Percentiles rank a stretch among this genome's conserved stretches.
These are phyloP conservation scores for Aphelinus atriplicis DNA, from an alignment of 1,140 invertebrate genomes.

Conservation along the genomic window DNA sequence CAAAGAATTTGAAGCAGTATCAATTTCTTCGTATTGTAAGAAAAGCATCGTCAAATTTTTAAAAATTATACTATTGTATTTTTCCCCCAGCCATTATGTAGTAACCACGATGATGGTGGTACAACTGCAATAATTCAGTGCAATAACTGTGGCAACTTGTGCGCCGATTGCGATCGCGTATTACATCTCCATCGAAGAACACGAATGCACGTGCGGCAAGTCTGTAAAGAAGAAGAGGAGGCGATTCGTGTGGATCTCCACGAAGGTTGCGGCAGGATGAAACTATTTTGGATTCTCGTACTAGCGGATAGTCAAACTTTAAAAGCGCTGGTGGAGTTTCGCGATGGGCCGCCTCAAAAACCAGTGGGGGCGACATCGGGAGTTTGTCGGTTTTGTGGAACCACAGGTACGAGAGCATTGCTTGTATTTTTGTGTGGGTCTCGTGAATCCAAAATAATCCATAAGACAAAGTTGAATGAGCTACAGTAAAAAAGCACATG, in stretches of 20 bases:
- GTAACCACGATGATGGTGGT: constrained; percentile 96
- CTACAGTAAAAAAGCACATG: too few species aligned
- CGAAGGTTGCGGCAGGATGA: constrained; percentile 94
- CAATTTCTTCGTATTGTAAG: not conserved
- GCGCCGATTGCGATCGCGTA: constrained; percentile 94
- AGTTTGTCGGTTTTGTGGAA: constrained; percentile 92
- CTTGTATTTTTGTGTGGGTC: too few species aligned
- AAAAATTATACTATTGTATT: not conserved
- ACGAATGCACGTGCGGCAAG: constrained; percentile 88
- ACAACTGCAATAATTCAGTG: constrained; percentile 95
- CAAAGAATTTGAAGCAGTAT: not conserved
- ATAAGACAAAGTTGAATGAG: too few species aligned
- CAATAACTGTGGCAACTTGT: constrained; percentile 89
- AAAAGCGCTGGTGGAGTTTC: constrained; percentile 93
- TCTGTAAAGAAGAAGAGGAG: constrained; percentile 96
- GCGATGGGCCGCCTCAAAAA: constrained; percentile 73
- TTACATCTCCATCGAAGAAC: constrained; percentile 91
- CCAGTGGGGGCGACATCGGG: constrained; percentile 70
- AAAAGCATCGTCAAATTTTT: not conserved
- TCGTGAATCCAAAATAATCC: too few species aligned
- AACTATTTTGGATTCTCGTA: constrained; percentile 93
- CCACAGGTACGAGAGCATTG: constrained; percentile 59
- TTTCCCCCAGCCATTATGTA: constrained; percentile 79
- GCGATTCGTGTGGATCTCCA: constrained; percentile 94
- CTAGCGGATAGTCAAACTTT: constrained; percentile 91